Base-by-base conservation (phyloP, 2,888 invertebrate species). In the Aproaerema taeniolella region DNA sequence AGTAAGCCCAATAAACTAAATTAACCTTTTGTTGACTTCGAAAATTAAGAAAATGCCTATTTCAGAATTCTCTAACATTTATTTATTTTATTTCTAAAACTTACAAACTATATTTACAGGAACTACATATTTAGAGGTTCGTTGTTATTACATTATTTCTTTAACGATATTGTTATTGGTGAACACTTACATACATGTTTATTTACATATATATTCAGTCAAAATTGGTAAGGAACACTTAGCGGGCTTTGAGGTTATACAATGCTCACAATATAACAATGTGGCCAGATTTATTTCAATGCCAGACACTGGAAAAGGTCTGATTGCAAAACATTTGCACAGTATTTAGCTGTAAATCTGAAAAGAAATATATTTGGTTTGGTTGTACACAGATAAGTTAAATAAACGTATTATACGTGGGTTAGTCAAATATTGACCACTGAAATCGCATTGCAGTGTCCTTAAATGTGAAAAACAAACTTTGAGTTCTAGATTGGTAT, bases 231-330 rank as follows among this genome's bases (percentile, higher is more conserved):
- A 38, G n/a, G 41, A 11, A 24, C 38, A 40, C 42, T 58, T 52
- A 48, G 50, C 42, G 45, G 45, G 41, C 55, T 49, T 48, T 57
- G 48, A 58, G 61, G 59, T 49, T 55, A 47, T 38, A 50, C 45
- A 53, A 54, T 46, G 17, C 42, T 47, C 45, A 53, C 47, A 53
- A 46, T 45, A 40, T 43, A 32, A 53, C 43, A 55, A 50, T 6
- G 13, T 6, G 38, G 47, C 6, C 30, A 30, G 14, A 30, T 13
- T 46, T 51, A 46, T 43, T 60, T 66, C 77, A 79, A 80, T 77
- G 78, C 56, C 76, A 66, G 47, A 43, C 44, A 39, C 58, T 54
- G 49, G 63, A 65, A 66, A 71, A 62, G 67, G 62, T 49, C 46
- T 54, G 67, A 53, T 73, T 71, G 66, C 66, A 61, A 60, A 61